Conservation (phyloP, 1,140 invertebrate species). For the Cherax quadricarinatus region DNA sequence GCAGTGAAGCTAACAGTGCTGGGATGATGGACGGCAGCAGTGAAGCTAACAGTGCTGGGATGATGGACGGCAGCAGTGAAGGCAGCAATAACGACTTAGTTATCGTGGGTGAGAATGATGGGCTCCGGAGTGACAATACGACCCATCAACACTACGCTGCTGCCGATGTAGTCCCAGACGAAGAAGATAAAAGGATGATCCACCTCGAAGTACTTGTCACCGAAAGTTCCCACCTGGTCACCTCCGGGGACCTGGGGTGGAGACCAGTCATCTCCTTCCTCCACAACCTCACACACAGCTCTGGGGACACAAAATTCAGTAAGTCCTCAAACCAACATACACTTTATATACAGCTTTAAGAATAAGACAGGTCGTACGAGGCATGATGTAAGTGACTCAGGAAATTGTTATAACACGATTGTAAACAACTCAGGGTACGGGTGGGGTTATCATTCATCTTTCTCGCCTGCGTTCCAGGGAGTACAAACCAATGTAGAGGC, state of each 20-base stretch:
- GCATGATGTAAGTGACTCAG: no score
- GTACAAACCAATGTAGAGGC: no score
- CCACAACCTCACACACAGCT: slow-evolving; percentile 75
- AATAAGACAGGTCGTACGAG: no score
- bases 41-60: no score
- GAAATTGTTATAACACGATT: no score
- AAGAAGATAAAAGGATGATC: slow-evolving; percentile 78
- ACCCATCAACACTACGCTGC: slow-evolving; percentile 76
- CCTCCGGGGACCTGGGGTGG: slow-evolving; percentile 3
- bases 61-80: no score
- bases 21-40: no score
- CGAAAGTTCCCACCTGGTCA: slow-evolving; percentile 74
- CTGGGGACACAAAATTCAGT: slow-evolving; percentile 64
- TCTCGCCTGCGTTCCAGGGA: no score
- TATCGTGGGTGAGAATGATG: background rate
- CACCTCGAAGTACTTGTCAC: slow-evolving; percentile 77
- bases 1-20: no score
- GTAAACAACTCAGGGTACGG: no score
- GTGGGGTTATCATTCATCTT: no score
- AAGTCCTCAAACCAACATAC: background rate
- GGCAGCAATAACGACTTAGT: background rate
- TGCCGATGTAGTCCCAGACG: slow-evolving; percentile 77
- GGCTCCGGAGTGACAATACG: slow-evolving; percentile 74
- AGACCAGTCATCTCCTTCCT: slow-evolving; percentile 74
- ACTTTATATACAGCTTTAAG: no score